These are phyloP conservation scores for Channallabes apus DNA, from an alignment of 2,797 vertebrate species.

Conservation along the genomic window DNA sequence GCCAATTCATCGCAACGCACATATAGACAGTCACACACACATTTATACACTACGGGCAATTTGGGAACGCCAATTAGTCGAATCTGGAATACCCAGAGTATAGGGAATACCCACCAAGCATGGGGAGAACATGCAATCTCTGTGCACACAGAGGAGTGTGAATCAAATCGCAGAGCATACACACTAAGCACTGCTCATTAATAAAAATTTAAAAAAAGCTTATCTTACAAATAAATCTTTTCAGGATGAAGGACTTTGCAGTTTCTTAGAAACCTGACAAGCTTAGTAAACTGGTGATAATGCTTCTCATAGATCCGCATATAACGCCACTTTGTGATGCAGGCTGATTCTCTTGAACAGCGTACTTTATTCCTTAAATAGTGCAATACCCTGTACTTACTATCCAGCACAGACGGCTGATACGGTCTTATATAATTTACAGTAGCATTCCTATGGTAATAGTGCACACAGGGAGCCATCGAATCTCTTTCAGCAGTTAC, in stretches of 20 bases:
- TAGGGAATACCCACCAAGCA: no score
- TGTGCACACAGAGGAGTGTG: no score
- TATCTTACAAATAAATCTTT: background rate
- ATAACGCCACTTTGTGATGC: background rate
- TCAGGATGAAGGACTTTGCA: background rate
- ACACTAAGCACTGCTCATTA: background rate
- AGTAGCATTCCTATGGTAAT: conserved; percentile 8
- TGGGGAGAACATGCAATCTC: no score
- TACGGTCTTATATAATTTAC: background rate
- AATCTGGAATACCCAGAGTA: no score
- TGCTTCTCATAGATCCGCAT: background rate
- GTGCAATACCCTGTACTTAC: background rate
- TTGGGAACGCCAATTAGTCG: no score
- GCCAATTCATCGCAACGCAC: no score
- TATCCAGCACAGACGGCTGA: conserved; percentile 1
- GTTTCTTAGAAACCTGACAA: background rate
- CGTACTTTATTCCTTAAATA: conserved; percentile 5
- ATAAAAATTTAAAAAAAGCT: background rate
- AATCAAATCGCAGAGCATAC: no score
- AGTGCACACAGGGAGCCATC: conserved; percentile 10
- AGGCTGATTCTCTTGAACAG: background rate
- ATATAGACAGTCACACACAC: no score
- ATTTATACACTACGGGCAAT: no score
- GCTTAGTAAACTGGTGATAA: background rate
- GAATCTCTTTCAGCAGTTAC: conserved; percentile 28